A percentile compares a stretch with the other conserved stretches of the same genome.
Evolutionary conservation across 1,140 invertebrate species (phyloP).

Genomic region (Drosophila suzukii): DNA sequence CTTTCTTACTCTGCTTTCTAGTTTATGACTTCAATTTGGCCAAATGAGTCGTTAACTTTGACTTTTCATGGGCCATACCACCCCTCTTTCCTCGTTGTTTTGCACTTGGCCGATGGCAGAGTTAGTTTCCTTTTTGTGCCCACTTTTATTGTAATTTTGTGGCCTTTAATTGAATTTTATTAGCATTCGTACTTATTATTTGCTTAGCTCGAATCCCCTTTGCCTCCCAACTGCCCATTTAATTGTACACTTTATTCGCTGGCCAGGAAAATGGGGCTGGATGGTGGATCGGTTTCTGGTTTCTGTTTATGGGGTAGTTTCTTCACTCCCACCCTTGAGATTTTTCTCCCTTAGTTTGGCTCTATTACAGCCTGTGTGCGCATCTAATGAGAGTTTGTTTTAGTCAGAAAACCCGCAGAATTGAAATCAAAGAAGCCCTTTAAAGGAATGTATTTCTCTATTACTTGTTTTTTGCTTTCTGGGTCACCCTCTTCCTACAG

Average conservation of each 20-base stretch:
- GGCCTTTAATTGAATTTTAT: constrained; percentile 83
- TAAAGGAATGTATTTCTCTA: background rate
- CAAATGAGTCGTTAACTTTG: constrained; percentile 83
- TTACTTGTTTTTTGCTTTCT: background rate
- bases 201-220: constrained; percentile 23
- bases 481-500: background rate
- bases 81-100: background rate
- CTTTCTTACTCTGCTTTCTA: constrained; percentile 28
- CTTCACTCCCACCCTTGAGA: too few relatives aligned
- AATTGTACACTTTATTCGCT: constrained; percentile 73
- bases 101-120: background rate
- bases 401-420: constrained; percentile 4
- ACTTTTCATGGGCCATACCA: constrained; percentile 65
- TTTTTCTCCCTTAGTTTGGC: background rate
- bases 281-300: constrained; percentile 22
- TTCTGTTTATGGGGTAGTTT: constrained; percentile 31
- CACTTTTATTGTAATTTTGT: constrained; percentile 82
- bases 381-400: constrained; percentile 39
- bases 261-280: background rate
- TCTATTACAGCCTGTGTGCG: constrained; percentile 27
- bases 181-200: constrained; percentile 82
- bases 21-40: constrained; percentile 81
- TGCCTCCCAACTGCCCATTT: constrained; percentile 37
- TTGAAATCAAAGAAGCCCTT: background rate
- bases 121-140: constrained; percentile 59